phyloP scores from a whole-genome alignment of 2,888 invertebrate species.

The Phengaris alcon region DNA sequence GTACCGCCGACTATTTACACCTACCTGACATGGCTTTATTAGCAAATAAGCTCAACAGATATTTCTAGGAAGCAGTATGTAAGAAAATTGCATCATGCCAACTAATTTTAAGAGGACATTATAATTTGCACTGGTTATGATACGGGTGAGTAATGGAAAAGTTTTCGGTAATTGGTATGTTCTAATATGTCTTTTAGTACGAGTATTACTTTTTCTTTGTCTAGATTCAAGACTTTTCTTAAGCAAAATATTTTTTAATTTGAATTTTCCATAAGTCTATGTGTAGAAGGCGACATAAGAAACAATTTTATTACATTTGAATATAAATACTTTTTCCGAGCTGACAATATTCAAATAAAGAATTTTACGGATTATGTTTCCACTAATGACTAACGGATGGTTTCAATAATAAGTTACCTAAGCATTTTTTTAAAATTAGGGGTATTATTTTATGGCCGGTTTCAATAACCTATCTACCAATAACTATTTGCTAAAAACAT shows the following conservation, averaged over 20 bases:
- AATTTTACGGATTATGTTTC: too few relatives aligned
- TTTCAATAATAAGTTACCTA: too few relatives aligned
- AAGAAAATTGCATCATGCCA: conserved; percentile 30
- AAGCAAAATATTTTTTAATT: too few relatives aligned
- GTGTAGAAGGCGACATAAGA: too few relatives aligned
- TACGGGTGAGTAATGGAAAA: background rate
- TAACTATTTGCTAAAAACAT: too few relatives aligned
- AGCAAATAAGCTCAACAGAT: conserved; percentile 41
- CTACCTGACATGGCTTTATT: conserved; percentile 43
- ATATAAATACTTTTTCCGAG: background rate
- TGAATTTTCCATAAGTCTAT: too few relatives aligned
- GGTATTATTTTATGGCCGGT: too few relatives aligned
- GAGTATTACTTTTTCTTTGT: background rate
- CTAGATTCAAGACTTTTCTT: too few relatives aligned
- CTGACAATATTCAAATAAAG: too few relatives aligned
- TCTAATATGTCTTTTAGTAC: background rate
- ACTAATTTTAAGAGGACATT: background rate
- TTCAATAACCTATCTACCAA: too few relatives aligned
- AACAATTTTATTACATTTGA: background rate
- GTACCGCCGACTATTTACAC: conserved; percentile 41
- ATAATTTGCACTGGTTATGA: background rate
- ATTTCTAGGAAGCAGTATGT: conserved; percentile 21
- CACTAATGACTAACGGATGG: too few relatives aligned
- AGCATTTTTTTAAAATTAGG: too few relatives aligned
- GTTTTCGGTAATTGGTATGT: background rate